A percentile compares a stretch with the other conserved stretches of the same genome.
Evolutionary conservation across 2,797 vertebrate genomes (phyloP).

Genomic region (Amblyraja radiata): DNA sequence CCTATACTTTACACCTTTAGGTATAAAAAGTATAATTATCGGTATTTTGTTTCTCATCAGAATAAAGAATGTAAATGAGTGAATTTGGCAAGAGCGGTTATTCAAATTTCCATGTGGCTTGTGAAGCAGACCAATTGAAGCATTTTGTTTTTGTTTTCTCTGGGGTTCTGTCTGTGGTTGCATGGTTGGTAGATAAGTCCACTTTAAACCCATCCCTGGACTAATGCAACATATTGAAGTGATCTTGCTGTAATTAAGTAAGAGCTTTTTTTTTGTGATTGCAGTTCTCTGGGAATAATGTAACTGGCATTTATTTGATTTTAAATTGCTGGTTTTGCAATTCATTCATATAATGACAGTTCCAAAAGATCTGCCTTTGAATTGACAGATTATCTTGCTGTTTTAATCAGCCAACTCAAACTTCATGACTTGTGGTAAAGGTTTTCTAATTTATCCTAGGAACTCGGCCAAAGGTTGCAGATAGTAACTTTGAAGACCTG

Average conservation of each 20-base stretch:
- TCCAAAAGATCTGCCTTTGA: neutral
- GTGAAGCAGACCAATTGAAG: neutral
- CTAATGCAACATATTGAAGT: no score
- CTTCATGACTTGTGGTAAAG: neutral
- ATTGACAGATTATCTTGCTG: neutral
- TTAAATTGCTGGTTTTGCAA: neutral
- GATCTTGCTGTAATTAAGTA: neutral
- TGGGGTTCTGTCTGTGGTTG: neutral
- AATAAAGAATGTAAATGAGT: neutral
- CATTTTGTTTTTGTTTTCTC: neutral
- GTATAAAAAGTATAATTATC: neutral
- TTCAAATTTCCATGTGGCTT: neutral
- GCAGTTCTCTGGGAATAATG: neutral
- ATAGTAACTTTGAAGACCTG: slow-evolving; percentile 87
- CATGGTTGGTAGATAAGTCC: neutral
- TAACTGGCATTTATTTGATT: neutral
- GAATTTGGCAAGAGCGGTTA: neutral
- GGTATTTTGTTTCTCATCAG: neutral
- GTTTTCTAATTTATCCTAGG: slow-evolving; percentile 53
- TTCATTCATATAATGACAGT: neutral
- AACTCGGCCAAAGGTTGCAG: slow-evolving; percentile 70
- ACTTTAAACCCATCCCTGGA: neutral
- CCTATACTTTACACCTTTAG: neutral
- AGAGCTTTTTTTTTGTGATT: neutral
- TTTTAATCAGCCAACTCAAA: neutral